A percentile compares a stretch with the other conserved stretches of the same genome.
phyloP scores from a whole-genome alignment of 2,797 vertebrate species.

The Etheostoma perlongum region DNA sequence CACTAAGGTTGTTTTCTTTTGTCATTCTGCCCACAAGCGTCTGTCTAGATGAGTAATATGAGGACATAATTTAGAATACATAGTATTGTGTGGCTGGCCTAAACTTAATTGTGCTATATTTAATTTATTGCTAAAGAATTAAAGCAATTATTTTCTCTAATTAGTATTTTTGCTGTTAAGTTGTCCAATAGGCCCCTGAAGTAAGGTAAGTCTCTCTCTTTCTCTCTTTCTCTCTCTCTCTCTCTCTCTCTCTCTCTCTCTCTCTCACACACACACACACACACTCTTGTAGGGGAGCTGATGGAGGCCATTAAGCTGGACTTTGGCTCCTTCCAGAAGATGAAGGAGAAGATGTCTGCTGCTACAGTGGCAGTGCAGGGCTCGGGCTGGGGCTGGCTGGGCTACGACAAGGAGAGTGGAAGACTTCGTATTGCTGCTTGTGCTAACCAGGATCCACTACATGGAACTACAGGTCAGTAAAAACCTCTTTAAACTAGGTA shows the following conservation, averaged over 20 bases:
- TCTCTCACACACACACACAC: background rate
- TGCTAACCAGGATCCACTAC: conserved; percentile 96
- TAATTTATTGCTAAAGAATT: background rate
- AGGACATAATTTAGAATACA: background rate
- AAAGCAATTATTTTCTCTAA: no score
- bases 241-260: no score
- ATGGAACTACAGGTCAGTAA: conserved; percentile 93
- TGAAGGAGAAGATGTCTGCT: conserved; percentile 94
- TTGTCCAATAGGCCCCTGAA: background rate
- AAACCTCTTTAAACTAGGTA: background rate
- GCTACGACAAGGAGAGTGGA: conserved; percentile 91
- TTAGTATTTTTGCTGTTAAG: background rate
- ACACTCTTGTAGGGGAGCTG: conserved; percentile 89
- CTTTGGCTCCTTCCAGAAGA: conserved; percentile 94
- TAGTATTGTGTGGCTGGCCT: background rate
- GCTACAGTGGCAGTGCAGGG: conserved; percentile 94
- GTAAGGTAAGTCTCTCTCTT: background rate
- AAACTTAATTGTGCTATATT: background rate
- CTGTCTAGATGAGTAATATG: no score
- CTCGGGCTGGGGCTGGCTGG: conserved; percentile 99
- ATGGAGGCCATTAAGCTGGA: conserved; percentile 94
- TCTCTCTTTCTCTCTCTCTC: no score
- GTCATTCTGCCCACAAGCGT: conserved; percentile 22
- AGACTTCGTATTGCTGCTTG: conserved; percentile 90
- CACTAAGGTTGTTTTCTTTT: background rate